Evolutionary conservation across 37 sponge, comb jelly and placozoan species (phyloP).

Genomic region (Lycopodina hypogea): DNA sequence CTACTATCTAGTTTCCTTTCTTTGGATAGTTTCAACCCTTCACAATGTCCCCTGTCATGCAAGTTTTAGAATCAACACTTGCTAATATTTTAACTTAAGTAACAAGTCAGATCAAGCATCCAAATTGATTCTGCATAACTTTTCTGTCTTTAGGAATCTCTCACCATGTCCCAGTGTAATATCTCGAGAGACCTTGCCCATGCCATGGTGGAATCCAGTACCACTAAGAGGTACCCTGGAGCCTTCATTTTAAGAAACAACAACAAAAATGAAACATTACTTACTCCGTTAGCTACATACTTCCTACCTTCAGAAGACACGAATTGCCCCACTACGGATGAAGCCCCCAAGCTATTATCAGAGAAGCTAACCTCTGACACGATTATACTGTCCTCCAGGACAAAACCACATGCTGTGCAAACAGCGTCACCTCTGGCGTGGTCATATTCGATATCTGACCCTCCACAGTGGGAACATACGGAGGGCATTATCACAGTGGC

Average conservation of each 20-base stretch:
- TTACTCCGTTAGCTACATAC: not conserved
- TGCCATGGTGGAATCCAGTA: constrained; percentile 60
- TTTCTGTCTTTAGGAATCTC: not conserved
- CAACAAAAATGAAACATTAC: not conserved
- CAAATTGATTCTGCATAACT: not conserved
- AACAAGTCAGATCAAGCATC: too few relatives aligned
- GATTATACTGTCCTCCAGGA: constrained; percentile 92
- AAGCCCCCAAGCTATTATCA: constrained; percentile 81
- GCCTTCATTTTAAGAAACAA: constrained; percentile 12
- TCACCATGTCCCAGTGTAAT: constrained; percentile 80
- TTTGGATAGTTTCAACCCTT: too few relatives aligned
- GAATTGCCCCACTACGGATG: constrained; percentile 87
- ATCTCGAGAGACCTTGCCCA: constrained; percentile 77
- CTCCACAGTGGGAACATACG: constrained; percentile 86
- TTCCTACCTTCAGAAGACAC: constrained; percentile 86
- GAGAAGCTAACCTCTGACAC: constrained; percentile 88
- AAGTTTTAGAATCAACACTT: too few relatives aligned
- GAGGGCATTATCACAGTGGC: constrained; percentile 68
- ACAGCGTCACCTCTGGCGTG: constrained; percentile 91
- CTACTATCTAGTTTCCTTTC: too few relatives aligned
- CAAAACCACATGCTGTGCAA: constrained; percentile 95
- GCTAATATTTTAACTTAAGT: too few relatives aligned
- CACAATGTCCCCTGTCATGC: too few relatives aligned
- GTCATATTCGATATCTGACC: constrained; percentile 92
- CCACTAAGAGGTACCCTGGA: constrained; percentile 45